phyloP scores from a whole-genome alignment of 2,797 vertebrate genomes.

The Serranus cabrilla region DNA sequence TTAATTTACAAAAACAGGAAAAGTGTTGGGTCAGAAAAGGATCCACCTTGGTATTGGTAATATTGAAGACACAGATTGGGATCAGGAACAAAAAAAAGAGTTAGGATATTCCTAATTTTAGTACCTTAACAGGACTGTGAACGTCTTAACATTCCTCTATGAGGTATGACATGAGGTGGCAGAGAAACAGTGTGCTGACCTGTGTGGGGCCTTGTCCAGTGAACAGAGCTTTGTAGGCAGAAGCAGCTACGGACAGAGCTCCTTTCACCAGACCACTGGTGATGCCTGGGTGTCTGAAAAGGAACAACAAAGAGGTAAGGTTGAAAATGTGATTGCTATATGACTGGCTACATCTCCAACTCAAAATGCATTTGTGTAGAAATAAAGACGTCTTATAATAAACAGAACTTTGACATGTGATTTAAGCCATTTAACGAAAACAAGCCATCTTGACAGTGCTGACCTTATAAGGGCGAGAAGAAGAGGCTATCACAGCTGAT shows the following conservation, averaged over 20 bases:
- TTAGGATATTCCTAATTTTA: not conserved
- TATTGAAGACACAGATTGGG: not conserved
- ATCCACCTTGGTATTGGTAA: not conserved
- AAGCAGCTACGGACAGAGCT: conserved; percentile 94
- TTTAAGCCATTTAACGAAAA: too few species aligned
- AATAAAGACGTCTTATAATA: not conserved
- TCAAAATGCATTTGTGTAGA: not conserved
- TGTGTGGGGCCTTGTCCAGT: conserved; percentile 89
- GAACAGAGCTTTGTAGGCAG: conserved; percentile 95
- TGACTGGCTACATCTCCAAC: not conserved
- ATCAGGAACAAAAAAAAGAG: not conserved
- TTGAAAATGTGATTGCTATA: not conserved
- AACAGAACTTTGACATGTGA: too few species aligned
- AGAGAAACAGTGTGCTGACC: conserved; percentile 75
- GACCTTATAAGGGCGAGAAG: too few species aligned
- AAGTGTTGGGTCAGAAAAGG: too few species aligned
- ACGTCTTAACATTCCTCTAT: not conserved
- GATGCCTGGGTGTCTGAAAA: conserved; percentile 84
- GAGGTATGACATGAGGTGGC: not conserved
- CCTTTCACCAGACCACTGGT: conserved; percentile 93
- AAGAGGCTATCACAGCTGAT: too few species aligned
- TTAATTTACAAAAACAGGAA: not conserved
- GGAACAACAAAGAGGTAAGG: conserved; percentile 10
- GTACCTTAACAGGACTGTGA: not conserved
- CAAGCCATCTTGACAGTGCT: too few species aligned